Conservation (phyloP, 64 coral and sea anemone genomes). For the Actinia tenebrosa region DNA sequence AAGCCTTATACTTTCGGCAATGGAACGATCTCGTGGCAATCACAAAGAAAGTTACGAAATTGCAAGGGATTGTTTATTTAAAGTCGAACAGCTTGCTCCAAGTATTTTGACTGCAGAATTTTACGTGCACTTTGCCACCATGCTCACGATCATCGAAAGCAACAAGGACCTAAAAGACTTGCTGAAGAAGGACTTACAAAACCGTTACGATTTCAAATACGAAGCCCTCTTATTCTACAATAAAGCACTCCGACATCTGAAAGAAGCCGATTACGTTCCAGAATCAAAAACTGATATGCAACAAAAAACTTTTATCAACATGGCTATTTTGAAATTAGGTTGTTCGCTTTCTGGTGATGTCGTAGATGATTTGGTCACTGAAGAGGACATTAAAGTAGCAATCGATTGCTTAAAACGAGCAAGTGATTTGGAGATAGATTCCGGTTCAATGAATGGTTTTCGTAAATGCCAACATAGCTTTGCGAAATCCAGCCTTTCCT, state of each 20-base stretch:
- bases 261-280: slow-evolving; percentile 18
- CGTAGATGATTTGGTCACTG: slow-evolving; percentile 5
- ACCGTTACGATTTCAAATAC: neutral
- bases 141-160: slow-evolving; percentile 24
- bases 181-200: slow-evolving; percentile 11
- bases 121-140: slow-evolving; percentile 27
- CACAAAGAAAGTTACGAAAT: slow-evolving; percentile 11
- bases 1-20: neutral
- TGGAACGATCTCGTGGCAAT: slow-evolving; percentile 22
- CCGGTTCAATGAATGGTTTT: neutral
- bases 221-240: slow-evolving; percentile 11
- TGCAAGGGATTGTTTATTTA: slow-evolving; percentile 1
- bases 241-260: slow-evolving; percentile 4
- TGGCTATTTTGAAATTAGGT: slow-evolving; percentile 1
- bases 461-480: neutral
- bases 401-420: neutral
- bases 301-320: slow-evolving; percentile 20
- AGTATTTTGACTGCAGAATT: slow-evolving; percentile 31
- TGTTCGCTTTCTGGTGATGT: slow-evolving; percentile 29
- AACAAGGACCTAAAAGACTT: neutral
- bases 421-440: neutral
- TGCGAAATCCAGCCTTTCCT: neutral
- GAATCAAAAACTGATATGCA: slow-evolving; percentile 18
- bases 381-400: slow-evolving; percentile 5
- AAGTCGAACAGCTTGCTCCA: slow-evolving; percentile 9